These are phyloP conservation scores for Thera britannica DNA, from an alignment of 2,888 invertebrate species.

Conservation along the genomic window DNA sequence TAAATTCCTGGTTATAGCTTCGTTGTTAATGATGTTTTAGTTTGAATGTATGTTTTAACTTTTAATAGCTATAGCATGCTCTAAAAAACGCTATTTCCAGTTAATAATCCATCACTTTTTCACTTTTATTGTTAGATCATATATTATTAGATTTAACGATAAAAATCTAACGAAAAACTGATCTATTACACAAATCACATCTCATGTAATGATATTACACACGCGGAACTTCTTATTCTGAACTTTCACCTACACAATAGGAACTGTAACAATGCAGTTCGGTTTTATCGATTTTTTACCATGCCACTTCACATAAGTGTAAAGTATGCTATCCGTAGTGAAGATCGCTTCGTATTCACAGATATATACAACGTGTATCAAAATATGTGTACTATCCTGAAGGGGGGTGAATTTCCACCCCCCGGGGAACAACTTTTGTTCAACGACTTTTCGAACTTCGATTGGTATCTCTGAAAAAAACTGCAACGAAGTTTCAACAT, in stretches of 20 bases:
- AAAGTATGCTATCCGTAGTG: neutral
- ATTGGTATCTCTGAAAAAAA: too few relatives aligned
- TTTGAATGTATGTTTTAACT: too few relatives aligned
- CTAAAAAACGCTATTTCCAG: neutral
- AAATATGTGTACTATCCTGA: too few relatives aligned
- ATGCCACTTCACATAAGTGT: slow-evolving; percentile 61
- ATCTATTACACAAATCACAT: slow-evolving; percentile 25
- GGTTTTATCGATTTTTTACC: slow-evolving; percentile 53
- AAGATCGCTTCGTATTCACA: neutral
- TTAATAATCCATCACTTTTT: too few relatives aligned
- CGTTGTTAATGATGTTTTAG: too few relatives aligned
- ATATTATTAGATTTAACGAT: slow-evolving; percentile 31
- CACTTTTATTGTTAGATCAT: slow-evolving; percentile 9
- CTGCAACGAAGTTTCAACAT: too few relatives aligned
- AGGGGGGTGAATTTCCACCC: too few relatives aligned
- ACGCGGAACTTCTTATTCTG: slow-evolving; percentile 46
- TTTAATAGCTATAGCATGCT: neutral
- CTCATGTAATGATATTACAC: slow-evolving; percentile 38
- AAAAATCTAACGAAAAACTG: slow-evolving; percentile 27
- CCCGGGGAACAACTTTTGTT: too few relatives aligned
- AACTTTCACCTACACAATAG: slow-evolving; percentile 79
- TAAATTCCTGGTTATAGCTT: too few relatives aligned
- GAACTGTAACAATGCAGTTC: slow-evolving; percentile 56
- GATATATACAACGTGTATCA: too few relatives aligned
- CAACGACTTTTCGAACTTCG: too few relatives aligned